Base-by-base conservation (phyloP, 2,888 invertebrate genomes). In the Mesodorylaimus sp. region DNA sequence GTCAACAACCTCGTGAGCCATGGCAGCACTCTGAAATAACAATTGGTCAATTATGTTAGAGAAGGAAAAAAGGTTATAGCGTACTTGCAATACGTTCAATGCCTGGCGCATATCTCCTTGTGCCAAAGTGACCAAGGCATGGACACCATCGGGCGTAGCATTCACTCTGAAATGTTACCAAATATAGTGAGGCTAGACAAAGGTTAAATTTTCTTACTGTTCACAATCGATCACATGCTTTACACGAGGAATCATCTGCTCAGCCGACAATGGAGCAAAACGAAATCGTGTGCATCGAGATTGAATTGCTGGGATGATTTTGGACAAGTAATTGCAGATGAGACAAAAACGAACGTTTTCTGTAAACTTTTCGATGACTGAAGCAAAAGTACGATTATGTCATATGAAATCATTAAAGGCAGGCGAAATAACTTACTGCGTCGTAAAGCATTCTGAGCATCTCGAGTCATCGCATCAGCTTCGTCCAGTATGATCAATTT, bases 401-500 rank as follows among this genome's bases (percentile, higher is more conserved):
- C 32, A 32, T 10, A 32, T 32, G 32, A 32, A 32, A 32, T 10
- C 32, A 32, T 10, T 16, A 10, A 32, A 10, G 16, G 32, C 10
- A 7, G 16, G 32, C 16, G 32, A 32, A 32, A 32, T 32, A 16
- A 10, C 16, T 19, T 74, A 85, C 84, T 86, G 76, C 89, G 77
- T 58, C 91, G 75, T 1, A 93, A 74, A 27, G 97, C 95, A 76
- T 95, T 99, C 68, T 99, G 97, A 1, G 97, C 97, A 77, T 99
- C 97, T 68, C 84, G 83, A 0, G 95, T 99, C 95, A 97, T 97
- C 0, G 93, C 89, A 75, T 97, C 95, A 0, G 95, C 95, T 74
- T 97, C 95, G 75, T 97, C 95, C 24, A 97, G 73, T 57, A 97
- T 91, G 39, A 97, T 85, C 37, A 97, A 70, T 67, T 97, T 97